Conservation (phyloP, 1,140 invertebrate genomes). For the Gryllus bimaculatus region DNA sequence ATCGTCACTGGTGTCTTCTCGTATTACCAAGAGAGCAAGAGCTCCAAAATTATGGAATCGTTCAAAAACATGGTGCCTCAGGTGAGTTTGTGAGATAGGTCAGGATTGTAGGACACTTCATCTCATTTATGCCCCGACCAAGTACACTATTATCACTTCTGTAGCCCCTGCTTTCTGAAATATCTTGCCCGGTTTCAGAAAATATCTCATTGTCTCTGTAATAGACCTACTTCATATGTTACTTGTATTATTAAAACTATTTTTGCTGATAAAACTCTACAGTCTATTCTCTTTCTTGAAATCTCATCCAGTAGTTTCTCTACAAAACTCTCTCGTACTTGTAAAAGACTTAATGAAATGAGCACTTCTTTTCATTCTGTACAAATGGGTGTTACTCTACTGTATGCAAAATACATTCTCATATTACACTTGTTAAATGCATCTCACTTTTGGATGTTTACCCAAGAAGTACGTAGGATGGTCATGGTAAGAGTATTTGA, state of each 20-base stretch:
- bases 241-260: not conserved
- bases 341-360: not conserved
- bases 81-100: constrained; percentile 30
- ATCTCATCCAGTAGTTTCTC: not conserved
- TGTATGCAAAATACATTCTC: not conserved
- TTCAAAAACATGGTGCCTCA: constrained; percentile 91
- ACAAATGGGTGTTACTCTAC: not conserved
- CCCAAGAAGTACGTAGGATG: not conserved
- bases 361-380: not conserved
- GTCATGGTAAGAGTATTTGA: not conserved
- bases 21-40: constrained; percentile 96
- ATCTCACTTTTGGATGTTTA: not conserved
- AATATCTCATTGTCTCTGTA: not conserved
- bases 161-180: not conserved
- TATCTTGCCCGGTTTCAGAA: not conserved
- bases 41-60: constrained; percentile 91
- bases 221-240: not conserved
- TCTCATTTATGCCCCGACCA: not conserved
- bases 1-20: constrained; percentile 96
- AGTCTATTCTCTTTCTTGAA: not conserved
- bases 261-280: not conserved
- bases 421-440: not conserved
- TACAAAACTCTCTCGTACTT: not conserved
- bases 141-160: not conserved
- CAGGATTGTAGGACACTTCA: not conserved